phyloP scores from a whole-genome alignment of 2,888 invertebrate species.

The Xestia rhomboidea region DNA sequence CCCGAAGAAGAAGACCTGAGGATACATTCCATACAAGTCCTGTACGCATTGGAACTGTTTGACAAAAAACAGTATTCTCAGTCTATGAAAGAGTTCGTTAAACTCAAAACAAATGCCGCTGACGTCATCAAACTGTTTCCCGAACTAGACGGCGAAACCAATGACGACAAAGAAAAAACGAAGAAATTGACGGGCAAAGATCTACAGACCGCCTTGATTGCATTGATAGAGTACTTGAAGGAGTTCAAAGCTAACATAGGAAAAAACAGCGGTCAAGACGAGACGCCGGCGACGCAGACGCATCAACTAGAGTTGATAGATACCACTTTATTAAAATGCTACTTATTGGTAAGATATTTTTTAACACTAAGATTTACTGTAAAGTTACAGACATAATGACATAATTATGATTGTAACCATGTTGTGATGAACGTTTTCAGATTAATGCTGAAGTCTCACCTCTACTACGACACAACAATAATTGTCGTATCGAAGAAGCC shows the following conservation, averaged over 20 bases:
- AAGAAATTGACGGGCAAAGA: conserved; percentile 94
- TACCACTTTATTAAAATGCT: conserved; percentile 98
- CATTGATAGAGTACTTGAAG: conserved; percentile 97
- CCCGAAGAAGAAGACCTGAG: conserved; percentile 95
- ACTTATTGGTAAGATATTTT: conserved; percentile 93
- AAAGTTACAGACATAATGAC: neutral
- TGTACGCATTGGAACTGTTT: conserved; percentile 97
- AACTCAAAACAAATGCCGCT: conserved; percentile 97
- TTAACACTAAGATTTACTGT: neutral
- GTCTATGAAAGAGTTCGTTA: conserved; percentile 97
- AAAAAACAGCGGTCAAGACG: conserved; percentile 69
- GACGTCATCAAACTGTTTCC: conserved; percentile 99
- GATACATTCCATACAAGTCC: conserved; percentile 96
- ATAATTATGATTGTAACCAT: neutral
- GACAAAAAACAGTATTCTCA: conserved; percentile 96
- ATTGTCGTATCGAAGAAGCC: conserved; percentile 98
- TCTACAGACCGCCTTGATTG: conserved; percentile 95
- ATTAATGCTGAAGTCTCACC: conserved; percentile 99
- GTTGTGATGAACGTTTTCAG: conserved; percentile 85
- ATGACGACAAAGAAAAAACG: conserved; percentile 67
- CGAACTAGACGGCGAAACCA: conserved; percentile 91
- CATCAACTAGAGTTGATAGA: conserved; percentile 96
- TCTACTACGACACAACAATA: conserved; percentile 94
- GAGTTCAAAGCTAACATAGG: conserved; percentile 92
- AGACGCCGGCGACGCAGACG: conserved; percentile 61